Evolutionary conservation across 2,113 vertebrate genomes (phyloP), one percentile per base, ranked within the genome.

Genomic region (Aegypius monachus): DNA sequence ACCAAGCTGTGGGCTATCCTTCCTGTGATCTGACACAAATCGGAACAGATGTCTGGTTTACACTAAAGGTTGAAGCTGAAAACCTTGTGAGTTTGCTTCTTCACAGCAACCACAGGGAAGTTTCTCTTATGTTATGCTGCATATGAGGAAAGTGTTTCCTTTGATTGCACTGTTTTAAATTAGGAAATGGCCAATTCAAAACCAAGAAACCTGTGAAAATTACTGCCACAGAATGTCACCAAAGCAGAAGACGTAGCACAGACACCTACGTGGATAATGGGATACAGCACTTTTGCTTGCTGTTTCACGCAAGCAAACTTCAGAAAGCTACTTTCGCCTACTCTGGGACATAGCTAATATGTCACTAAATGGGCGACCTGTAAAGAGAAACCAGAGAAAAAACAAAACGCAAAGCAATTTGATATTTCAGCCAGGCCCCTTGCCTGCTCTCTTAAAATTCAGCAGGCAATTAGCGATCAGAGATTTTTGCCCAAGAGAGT

Each of bases 1-100:
- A 95, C 89, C 91, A 90, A 94, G 91, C 94, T 95, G 94, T 96
- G 96, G 95, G 93, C 91, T 97, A 81, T 94, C 86, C 94, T 97
- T 95, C 97, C 96, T 97, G 96, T 85, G 95, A 94, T 96, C 81
- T 81, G 91, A 89, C 91, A 95, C 91, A 95, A 61, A 78, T 94
- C 8, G 1, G 88, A 97, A 96, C 96, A 97, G 93, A 96, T 91
- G 91, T 96, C 95, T 95, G 86, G 48, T 94, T 87, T 93, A 55
- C 75, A 34, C 93, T 87, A 15, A 88, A 93, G 84, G 78, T 31
- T 94, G 83, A 80, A 88, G 88, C 88, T 87, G 91, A 79, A 95
- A 95, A 55, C 66, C 73, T 62, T 71, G 61, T 68, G 81, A 93
- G 73, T 94, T 87, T 93, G 45, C 71, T 81, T 95, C 86, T 96